phyloP scores from a whole-genome alignment of 2,797 vertebrate species.

The Lates japonicus region DNA sequence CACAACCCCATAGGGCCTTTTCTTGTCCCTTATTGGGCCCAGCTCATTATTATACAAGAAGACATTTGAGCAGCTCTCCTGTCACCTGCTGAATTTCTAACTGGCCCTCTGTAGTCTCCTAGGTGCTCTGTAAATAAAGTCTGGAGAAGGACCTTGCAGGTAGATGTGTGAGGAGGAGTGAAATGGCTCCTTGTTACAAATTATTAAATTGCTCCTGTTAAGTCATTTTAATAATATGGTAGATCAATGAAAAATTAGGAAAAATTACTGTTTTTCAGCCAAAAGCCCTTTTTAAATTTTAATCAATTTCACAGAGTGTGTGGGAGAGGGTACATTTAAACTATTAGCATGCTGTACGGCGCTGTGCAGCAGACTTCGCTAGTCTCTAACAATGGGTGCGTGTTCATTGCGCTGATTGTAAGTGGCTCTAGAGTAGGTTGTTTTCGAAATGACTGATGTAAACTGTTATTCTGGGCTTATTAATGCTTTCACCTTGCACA shows the following conservation, averaged over 20 bases:
- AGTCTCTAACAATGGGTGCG: constrained; percentile 22
- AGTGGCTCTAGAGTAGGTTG: constrained; percentile 55
- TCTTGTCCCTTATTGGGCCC: constrained; percentile 57
- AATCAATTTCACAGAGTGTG: constrained; percentile 28
- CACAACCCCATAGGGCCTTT: constrained; percentile 64
- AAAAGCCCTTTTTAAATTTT: constrained; percentile 23
- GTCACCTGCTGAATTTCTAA: constrained; percentile 54
- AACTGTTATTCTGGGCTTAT: constrained; percentile 56
- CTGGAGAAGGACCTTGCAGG: constrained; percentile 31
- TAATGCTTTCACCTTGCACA: constrained; percentile 65
- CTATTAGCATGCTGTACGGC: constrained; percentile 41
- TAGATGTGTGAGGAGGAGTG: constrained; percentile 11
- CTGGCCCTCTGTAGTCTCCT: constrained; percentile 41
- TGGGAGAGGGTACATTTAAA: constrained; percentile 19
- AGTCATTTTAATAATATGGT: constrained; percentile 29
- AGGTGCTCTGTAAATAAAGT: constrained; percentile 44
- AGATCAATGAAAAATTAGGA: background rate
- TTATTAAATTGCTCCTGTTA: constrained; percentile 43
- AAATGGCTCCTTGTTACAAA: constrained; percentile 29
- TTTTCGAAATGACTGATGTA: constrained; percentile 55
- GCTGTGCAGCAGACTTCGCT: background rate
- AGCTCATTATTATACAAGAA: constrained; percentile 69
- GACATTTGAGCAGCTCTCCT: constrained; percentile 45
- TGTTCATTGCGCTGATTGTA: constrained; percentile 50
- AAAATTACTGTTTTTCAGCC: constrained; percentile 6